These are phyloP conservation scores for Lasiommata megera DNA, from an alignment of 2,888 invertebrate species.

Conservation along the genomic window DNA sequence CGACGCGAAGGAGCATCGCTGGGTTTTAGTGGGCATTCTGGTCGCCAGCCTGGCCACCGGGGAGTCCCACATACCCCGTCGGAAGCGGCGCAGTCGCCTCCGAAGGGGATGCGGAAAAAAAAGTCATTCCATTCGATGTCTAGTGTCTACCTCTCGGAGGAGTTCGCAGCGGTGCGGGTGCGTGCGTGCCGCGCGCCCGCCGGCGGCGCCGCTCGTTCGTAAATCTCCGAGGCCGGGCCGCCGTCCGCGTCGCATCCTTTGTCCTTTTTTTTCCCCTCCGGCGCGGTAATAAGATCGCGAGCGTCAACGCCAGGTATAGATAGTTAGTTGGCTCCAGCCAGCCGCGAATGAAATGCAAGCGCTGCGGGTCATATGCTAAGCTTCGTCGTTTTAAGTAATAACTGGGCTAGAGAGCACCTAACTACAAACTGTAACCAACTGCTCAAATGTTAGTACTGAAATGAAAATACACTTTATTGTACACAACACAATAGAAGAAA, in stretches of 20 bases:
- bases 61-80: no score
- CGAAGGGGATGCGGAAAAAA: no score
- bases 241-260: constrained; percentile 54
- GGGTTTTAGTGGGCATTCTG: no score
- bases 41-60: no score
- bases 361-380: constrained; percentile 13
- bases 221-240: constrained; percentile 62
- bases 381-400: neutral
- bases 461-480: no score
- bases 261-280: constrained; percentile 62
- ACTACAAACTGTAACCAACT: no score
- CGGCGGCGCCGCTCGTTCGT: constrained; percentile 50
- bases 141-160: neutral
- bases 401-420: neutral
- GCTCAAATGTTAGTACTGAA: no score
- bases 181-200: constrained; percentile 28
- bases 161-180: constrained; percentile 1
- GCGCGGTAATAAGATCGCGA: constrained; percentile 71
- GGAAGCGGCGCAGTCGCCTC: no score
- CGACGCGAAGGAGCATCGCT: no score
- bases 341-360: constrained; percentile 38
- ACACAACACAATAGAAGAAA: no score
- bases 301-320: constrained; percentile 74
- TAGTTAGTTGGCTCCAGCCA: constrained; percentile 31
- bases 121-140: neutral